A percentile compares a stretch with the other conserved stretches of the same genome.
These are phyloP conservation scores for Chaetophractus vellerosus DNA, from an alignment of 2,797 vertebrate genomes.

Conservation along the genomic window DNA sequence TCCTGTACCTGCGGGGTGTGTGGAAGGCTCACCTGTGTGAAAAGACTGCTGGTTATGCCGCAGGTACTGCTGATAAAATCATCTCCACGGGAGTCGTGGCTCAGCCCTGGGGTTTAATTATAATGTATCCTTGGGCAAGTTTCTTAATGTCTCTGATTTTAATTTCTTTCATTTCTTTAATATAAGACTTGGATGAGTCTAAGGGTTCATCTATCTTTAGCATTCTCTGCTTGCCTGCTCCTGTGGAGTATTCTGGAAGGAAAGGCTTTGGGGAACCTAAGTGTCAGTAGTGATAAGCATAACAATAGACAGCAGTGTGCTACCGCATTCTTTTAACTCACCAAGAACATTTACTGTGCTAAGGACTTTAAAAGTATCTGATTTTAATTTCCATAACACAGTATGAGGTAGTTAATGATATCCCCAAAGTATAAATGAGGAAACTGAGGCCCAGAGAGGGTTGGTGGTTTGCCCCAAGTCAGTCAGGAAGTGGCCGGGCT, in stretches of 20 bases:
- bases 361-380: not conserved
- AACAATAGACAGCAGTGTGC: not conserved
- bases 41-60: not conserved
- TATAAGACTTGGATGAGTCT: not conserved
- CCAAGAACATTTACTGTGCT: not conserved
- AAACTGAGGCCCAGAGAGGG: not conserved
- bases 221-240: not conserved
- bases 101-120: not conserved
- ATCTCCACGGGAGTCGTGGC: not conserved
- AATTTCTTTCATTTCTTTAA: not conserved
- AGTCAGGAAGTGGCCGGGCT: no score
- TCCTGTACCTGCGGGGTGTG: fast-evolving
- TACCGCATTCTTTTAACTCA: not conserved
- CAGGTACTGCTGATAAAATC: not conserved
- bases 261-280: not conserved
- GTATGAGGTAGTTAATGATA: not conserved
- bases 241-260: not conserved
- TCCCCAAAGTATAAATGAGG: not conserved
- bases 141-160: not conserved
- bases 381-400: not conserved
- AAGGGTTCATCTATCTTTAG: not conserved
- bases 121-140: not conserved
- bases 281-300: fast-evolving
- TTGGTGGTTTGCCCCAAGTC: not conserved
- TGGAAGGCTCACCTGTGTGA: no score